Conservation (phyloP, 2,797 vertebrate species). For the Myiothlypis coronata region DNA sequence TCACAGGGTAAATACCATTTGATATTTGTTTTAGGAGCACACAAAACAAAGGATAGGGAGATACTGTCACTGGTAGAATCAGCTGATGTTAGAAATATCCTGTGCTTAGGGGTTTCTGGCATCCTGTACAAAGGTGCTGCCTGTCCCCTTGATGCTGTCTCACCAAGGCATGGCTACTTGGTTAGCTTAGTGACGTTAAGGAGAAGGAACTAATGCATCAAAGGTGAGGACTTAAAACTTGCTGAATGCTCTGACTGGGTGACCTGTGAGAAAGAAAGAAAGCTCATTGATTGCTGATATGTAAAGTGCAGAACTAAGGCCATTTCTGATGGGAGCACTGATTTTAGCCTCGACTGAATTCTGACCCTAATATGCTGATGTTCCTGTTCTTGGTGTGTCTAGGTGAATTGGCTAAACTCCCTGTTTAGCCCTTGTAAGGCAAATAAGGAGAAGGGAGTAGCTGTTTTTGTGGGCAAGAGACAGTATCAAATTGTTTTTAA, state of each 20-base stretch:
- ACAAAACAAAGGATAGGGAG: neutral
- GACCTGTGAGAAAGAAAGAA: neutral
- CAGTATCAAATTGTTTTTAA: neutral
- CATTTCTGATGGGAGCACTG: neutral
- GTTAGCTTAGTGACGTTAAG: neutral
- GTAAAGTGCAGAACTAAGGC: neutral
- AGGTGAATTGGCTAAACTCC: neutral
- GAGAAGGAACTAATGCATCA: neutral
- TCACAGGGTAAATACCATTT: neutral
- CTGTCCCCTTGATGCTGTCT: neutral
- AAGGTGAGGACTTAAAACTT: neutral
- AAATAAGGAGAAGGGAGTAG: neutral
- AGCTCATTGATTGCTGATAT: neutral
- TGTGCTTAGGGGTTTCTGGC: neutral
- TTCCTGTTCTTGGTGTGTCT: neutral
- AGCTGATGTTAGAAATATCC: neutral
- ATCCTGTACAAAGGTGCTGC: fast-evolving
- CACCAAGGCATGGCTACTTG: neutral
- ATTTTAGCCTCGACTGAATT: neutral
- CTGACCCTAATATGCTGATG: neutral
- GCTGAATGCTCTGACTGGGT: neutral
- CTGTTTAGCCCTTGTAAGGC: neutral
- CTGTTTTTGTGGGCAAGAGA: neutral
- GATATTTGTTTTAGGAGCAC: neutral
- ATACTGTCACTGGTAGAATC: neutral